phyloP scores from a whole-genome alignment of 2,797 vertebrate species.

The Falco novaeseelandiae region DNA sequence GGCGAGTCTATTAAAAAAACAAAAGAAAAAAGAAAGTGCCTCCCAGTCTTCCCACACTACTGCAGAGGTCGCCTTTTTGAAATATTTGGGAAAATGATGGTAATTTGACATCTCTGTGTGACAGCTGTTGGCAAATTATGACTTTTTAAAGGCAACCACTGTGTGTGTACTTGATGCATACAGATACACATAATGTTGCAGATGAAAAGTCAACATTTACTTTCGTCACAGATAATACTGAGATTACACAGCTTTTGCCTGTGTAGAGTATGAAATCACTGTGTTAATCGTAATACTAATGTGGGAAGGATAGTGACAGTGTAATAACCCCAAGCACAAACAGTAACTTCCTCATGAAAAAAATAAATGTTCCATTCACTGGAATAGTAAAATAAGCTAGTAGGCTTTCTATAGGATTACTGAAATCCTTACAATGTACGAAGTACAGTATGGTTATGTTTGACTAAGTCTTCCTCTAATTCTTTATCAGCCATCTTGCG shows the following conservation, averaged over 20 bases:
- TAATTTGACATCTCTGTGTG: conserved; percentile 57
- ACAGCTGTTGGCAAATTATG: conserved; percentile 43
- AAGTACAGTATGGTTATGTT: background rate
- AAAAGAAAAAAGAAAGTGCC: background rate
- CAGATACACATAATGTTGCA: background rate
- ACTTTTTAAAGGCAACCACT: conserved; percentile 28
- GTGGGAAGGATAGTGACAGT: conserved; percentile 44
- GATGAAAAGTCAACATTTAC: conserved; percentile 41
- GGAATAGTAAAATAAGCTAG: background rate
- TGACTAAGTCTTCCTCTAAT: background rate
- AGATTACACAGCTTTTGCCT: conserved; percentile 36
- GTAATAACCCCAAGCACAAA: background rate
- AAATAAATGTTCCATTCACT: background rate
- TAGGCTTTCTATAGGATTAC: background rate
- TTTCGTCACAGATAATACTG: conserved; percentile 29
- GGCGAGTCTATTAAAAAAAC: background rate
- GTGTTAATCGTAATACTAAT: conserved; percentile 13
- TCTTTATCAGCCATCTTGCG: background rate
- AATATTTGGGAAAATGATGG: conserved; percentile 18
- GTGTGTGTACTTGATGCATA: conserved; percentile 6
- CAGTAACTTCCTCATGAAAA: background rate
- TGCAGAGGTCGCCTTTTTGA: conserved; percentile 11
- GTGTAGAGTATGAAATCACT: conserved; percentile 35
- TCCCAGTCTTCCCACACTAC: conserved; percentile 8
- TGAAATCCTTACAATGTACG: background rate